These are phyloP conservation scores for Ictalurus furcatus DNA, from an alignment of 2,113 vertebrate genomes.

Conservation along the genomic window DNA sequence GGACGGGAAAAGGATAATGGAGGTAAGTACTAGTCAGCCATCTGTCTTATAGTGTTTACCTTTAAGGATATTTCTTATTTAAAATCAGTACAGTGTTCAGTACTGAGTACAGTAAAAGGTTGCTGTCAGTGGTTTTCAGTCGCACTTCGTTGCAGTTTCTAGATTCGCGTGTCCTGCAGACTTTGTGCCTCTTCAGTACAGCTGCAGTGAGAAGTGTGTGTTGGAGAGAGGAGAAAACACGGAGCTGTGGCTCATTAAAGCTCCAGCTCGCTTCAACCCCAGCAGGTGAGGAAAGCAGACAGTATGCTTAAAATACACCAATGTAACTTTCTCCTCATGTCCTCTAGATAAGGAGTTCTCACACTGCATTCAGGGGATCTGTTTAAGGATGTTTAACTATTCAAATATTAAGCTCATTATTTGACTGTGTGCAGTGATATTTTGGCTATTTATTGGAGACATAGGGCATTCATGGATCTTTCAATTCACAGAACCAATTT, in stretches of 20 bases:
- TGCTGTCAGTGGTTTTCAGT: neutral
- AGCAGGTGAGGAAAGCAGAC: constrained; percentile 60
- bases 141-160: constrained; percentile 36
- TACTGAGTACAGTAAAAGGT: no score
- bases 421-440: neutral
- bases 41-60: neutral
- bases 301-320: neutral
- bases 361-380: neutral
- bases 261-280: constrained; percentile 68
- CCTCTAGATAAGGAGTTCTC: neutral
- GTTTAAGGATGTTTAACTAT: neutral
- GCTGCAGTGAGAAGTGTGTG: constrained; percentile 53
- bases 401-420: neutral
- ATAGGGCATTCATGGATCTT: neutral
- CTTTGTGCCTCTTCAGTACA: constrained; percentile 65
- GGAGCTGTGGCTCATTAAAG: constrained; percentile 77
- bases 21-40: neutral
- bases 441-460: neutral
- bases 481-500: neutral
- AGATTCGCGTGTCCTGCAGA: constrained; percentile 70
- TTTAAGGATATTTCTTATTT: neutral
- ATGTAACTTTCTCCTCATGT: neutral
- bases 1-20: neutral
- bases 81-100: neutral
- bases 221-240: constrained; percentile 51